A percentile compares a stretch with the other conserved stretches of the same genome.
These are phyloP conservation scores for Morpho achilles DNA, from an alignment of 2,888 invertebrate genomes.

Conservation along the genomic window DNA sequence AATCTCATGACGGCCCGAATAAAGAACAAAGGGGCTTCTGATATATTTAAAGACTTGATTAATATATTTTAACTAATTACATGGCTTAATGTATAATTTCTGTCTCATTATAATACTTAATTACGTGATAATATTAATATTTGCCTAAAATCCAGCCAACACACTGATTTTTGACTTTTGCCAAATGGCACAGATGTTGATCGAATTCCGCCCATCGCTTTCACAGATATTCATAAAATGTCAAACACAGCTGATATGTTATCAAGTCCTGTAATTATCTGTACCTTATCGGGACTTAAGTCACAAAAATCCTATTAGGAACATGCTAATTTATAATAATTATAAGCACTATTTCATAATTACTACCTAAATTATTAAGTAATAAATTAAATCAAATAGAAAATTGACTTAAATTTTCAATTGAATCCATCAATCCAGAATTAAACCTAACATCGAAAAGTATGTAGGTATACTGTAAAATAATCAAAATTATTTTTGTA, in stretches of 20 bases:
- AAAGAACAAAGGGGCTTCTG: slow-evolving; percentile 22
- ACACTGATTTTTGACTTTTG: slow-evolving; percentile 57
- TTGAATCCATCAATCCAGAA: no score
- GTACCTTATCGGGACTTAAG: not conserved
- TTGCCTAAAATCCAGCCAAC: slow-evolving; percentile 51
- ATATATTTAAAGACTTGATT: slow-evolving; percentile 25
- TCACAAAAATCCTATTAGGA: no score
- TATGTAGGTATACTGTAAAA: no score
- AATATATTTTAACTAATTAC: slow-evolving; percentile 42
- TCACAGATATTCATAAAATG: slow-evolving; percentile 20
- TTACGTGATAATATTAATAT: slow-evolving; percentile 40
- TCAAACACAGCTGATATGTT: slow-evolving; percentile 31
- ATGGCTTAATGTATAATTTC: slow-evolving; percentile 38
- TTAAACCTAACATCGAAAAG: no score
- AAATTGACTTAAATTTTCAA: no score
- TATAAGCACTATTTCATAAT: no score
- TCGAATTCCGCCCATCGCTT: slow-evolving; percentile 23
- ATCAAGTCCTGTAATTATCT: slow-evolving; percentile 4
- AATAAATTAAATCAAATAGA: no score
- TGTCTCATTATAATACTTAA: slow-evolving; percentile 42
- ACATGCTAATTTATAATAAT: no score
- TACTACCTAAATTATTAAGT: no score
- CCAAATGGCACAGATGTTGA: slow-evolving; percentile 42
- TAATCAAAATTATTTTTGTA: no score
- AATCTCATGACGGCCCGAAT: slow-evolving; percentile 48